Evolutionary conservation across 2,113 vertebrate species (phyloP), one percentile per base, ranked within the genome.

Genomic region (Pterocles orientalis): DNA sequence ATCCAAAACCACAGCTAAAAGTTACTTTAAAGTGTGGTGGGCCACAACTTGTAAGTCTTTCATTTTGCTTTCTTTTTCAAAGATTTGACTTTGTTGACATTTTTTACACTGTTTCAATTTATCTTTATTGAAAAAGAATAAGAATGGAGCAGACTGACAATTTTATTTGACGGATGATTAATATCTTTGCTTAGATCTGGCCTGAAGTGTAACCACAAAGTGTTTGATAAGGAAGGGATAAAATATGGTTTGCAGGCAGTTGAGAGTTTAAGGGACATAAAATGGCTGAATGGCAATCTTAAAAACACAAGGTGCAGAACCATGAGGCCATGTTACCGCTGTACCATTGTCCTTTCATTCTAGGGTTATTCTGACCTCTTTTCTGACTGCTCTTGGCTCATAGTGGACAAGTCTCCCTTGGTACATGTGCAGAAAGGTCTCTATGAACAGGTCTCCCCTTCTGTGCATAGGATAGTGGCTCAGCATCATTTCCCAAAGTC

Each of bases 91-190:
- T 95, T 73, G 82, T 75, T 95, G 90, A 90, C 68, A 62, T 92
- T 96, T 97, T 95, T 95, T 92, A 75, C 77, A 47, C 64, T 80
- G 33, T 87, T 96, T 91, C 91, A 94, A 96, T 89, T 97, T 94
- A 96, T 96, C 94, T 96, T 96, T 96, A 95, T 94, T 94, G 83
- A 90, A 94, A 96, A 94, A 85, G 88, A 95, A 82, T 94, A 96
- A 94, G 53, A 83, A 92, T 65, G 45, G 77, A 92, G 70, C 41
- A 94, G 92, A 76, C 66, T 77, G 83, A 91, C 86, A 94, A 96
- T 93, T 97, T 97, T 96, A 96, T 97, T 96, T 96, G 92, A 87
- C 83, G 89, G 70, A 82, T 94, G 96, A 96, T 96, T 95, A 89
- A 97, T 95, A 96, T 85, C 66, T 95, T 90, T 86, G 36, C 94